phyloP scores from a whole-genome alignment of 2,888 invertebrate genomes.

The Atherix ibis region DNA sequence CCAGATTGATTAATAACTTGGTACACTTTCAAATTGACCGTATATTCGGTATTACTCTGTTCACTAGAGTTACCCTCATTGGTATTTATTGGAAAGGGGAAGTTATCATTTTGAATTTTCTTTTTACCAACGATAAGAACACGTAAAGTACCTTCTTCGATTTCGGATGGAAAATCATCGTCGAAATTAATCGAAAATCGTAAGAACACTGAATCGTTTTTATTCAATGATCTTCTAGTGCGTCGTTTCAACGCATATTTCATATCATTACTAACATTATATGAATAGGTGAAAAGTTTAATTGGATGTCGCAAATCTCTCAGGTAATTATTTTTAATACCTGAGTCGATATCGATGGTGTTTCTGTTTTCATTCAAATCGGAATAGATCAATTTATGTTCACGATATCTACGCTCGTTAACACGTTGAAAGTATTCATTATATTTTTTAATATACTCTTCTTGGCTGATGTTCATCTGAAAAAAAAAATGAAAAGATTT shows the following conservation, averaged over 20 bases:
- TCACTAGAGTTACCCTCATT: constrained; percentile 5
- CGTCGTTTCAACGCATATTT: background rate
- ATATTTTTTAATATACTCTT: constrained; percentile 46
- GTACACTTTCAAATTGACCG: constrained; percentile 19
- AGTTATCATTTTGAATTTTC: constrained; percentile 2
- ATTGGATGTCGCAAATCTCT: background rate
- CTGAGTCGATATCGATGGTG: constrained; percentile 1
- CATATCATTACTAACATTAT: background rate
- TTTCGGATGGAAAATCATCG: constrained; percentile 12
- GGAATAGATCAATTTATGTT: constrained; percentile 9
- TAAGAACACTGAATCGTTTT: constrained; percentile 7
- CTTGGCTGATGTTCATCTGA: constrained; percentile 49
- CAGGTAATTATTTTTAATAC: background rate
- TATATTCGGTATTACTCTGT: background rate
- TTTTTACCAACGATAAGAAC: constrained; percentile 18
- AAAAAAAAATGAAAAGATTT: too few species aligned
- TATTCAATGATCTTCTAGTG: background rate
- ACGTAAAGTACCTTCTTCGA: constrained; percentile 27
- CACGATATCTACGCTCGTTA: constrained; percentile 20
- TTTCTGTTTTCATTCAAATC: constrained; percentile 5
- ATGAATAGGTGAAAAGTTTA: too few species aligned
- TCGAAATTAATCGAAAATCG: constrained; percentile 8
- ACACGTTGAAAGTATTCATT: constrained; percentile 38
- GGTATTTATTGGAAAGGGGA: constrained; percentile 6
- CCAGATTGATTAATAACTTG: constrained; percentile 20